Evolutionary conservation across 1,140 invertebrate genomes (phyloP).

Genomic region (Sarcophaga bullata): DNA sequence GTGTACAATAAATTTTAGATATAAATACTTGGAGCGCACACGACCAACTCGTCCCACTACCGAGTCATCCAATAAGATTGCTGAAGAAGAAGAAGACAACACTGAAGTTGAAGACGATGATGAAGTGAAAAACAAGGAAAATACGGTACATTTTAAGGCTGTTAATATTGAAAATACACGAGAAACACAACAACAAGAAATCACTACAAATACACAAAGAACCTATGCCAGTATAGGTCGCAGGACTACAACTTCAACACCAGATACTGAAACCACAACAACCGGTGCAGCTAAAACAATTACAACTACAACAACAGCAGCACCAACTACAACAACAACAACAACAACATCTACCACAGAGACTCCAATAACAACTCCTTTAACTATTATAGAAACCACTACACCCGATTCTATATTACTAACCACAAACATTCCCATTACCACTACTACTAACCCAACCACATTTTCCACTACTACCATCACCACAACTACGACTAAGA

Average conservation of each 20-base stretch:
- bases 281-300: conserved; percentile 52
- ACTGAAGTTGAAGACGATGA: conserved; percentile 44
- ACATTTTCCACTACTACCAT: conserved; percentile 63
- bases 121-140: conserved; percentile 53
- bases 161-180: conserved; percentile 46
- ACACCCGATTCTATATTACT: conserved; percentile 63
- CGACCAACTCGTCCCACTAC: conserved; percentile 54
- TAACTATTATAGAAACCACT: conserved; percentile 53
- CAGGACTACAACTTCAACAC: conserved; percentile 52
- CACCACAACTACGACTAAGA: conserved; percentile 49
- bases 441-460: conserved; percentile 58
- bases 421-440: conserved; percentile 57
- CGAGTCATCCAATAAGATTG: conserved; percentile 48
- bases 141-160: conserved; percentile 61
- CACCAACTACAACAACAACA: conserved; percentile 48
- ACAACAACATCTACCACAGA: conserved; percentile 52
- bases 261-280: conserved; percentile 61
- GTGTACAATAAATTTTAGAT: too few relatives aligned
- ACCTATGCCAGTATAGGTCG: conserved; percentile 63
- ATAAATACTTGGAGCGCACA: conserved; percentile 58
- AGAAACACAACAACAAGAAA: conserved; percentile 47
- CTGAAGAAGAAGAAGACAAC: conserved; percentile 36
- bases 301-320: conserved; percentile 55
- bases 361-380: conserved; percentile 61
- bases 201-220: conserved; percentile 51